Base-by-base conservation (phyloP, 2,888 invertebrate genomes). In the Coecobrya sp. region DNA sequence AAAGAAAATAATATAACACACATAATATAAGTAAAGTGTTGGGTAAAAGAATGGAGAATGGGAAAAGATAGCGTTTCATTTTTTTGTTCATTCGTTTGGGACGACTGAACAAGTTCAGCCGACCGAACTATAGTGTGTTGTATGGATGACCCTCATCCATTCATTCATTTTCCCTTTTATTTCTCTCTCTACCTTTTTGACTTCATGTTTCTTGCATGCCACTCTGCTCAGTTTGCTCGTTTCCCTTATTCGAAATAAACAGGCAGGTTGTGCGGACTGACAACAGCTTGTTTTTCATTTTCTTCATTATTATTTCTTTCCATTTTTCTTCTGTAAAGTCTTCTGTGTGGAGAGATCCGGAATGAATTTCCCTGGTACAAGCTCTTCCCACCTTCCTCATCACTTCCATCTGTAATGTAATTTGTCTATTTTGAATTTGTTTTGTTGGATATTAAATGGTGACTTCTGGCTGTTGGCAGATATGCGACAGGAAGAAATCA, bases 261-360 rank as follows among this genome's bases (percentile, higher is more conserved):
- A 79, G 27, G 16, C 45, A 49, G 42, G 16, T 27, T 36, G 36
- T 55, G 25, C 10, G 25, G 8, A 85, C 45, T 85, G 85, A 65
- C 62, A 89, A 65, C 62, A 89, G 42, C 89, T 89, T 82, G 68
- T 49, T 89, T 30, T 81, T 30, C 13, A 36, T 70, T 82, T 42
- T 82, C 22, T 68, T 82, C 70, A 82, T 89, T 89, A 89, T 82
- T 81, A 88, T 89, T 89, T 89, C 82, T 81, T 82, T 70, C 22
- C 88, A 88, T 81, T 82, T 65, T 82, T 59, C 30, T 89, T 68
- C 22, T 11, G 13, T 76, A 42, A 36, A 76, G 11, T 30, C 16
- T 68, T 68, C 45, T 22, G 36, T 45, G n/a, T n/a, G n/a, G n/a
- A n/a, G 10, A 76, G 19, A 52, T 45, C 25, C 7, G 81, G 27